These are phyloP conservation scores for Hydraecia micacea DNA, from an alignment of 2,888 invertebrate species.

Conservation along the genomic window DNA sequence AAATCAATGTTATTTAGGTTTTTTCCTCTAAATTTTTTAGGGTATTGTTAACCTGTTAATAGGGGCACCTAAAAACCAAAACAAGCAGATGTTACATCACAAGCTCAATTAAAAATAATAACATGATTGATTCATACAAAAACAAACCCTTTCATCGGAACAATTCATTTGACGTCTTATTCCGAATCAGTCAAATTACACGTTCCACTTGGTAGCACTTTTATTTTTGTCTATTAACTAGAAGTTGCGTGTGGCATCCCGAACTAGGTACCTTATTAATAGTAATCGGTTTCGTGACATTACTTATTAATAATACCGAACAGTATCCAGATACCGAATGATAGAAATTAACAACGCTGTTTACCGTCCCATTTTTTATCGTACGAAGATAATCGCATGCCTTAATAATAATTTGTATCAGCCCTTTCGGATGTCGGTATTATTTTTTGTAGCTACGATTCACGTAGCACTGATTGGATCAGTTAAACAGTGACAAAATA, in stretches of 20 bases:
- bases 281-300: constrained; percentile 79
- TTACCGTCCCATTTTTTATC: constrained; percentile 79
- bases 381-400: constrained; percentile 79
- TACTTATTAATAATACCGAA: constrained; percentile 79
- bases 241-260: constrained; percentile 79
- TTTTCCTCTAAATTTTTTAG: constrained; percentile 1
- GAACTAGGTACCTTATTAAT: constrained; percentile 71
- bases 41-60: constrained; percentile 49
- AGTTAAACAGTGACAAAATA: constrained; percentile 90
- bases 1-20: neutral
- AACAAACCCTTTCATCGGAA: constrained; percentile 81
- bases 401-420: constrained; percentile 83
- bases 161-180: constrained; percentile 86
- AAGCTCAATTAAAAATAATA: constrained; percentile 85
- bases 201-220: constrained; percentile 74
- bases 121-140: constrained; percentile 82
- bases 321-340: constrained; percentile 74
- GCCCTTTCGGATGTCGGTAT: constrained; percentile 79
- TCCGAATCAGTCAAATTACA: constrained; percentile 82
- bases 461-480: constrained; percentile 85
- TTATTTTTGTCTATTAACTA: constrained; percentile 71
- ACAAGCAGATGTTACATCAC: constrained; percentile 79
- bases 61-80: constrained; percentile 55
- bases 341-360: constrained; percentile 80
- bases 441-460: constrained; percentile 80